Evolutionary conservation across 1,140 invertebrate species (phyloP).

Genomic region (Ptiloglossa arizonensis): DNA sequence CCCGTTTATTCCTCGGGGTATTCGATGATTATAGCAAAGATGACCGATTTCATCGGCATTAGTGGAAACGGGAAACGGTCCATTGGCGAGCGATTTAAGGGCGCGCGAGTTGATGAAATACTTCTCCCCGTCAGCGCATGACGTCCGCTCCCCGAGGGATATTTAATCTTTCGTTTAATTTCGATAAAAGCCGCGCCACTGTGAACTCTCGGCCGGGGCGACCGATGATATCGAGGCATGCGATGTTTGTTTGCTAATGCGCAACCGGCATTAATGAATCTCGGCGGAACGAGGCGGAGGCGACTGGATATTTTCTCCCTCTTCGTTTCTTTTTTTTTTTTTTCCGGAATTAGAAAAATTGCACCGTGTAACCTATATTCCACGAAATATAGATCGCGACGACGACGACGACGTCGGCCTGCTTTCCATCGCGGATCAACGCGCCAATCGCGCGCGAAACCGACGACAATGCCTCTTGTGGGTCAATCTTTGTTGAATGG

Average conservation of each 20-base stretch:
- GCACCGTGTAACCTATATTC: conserved; percentile 26
- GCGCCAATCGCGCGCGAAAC: neutral
- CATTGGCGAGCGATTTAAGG: conserved; percentile 18
- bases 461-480: neutral
- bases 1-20: neutral
- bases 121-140: neutral
- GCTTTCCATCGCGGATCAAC: neutral
- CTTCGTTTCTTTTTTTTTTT: neutral
- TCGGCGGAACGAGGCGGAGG: conserved; percentile 5
- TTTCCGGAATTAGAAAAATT: conserved; percentile 12
- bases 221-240: conserved; percentile 28
- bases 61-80: neutral
- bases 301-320: neutral
- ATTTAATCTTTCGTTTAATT: conserved; percentile 56
- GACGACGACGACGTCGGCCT: neutral
- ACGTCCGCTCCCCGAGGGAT: conserved; percentile 26
- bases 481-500: neutral
- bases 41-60: conserved; percentile 11
- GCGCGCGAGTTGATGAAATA: conserved; percentile 20
- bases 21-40: neutral
- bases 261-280: conserved; percentile 39
- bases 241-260: conserved; percentile 45
- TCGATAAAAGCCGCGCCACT: conserved; percentile 41
- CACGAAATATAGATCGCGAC: neutral
- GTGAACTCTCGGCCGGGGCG: conserved; percentile 9